phyloP scores from a whole-genome alignment of 2,888 invertebrate genomes.

The Anorthoa munda region DNA sequence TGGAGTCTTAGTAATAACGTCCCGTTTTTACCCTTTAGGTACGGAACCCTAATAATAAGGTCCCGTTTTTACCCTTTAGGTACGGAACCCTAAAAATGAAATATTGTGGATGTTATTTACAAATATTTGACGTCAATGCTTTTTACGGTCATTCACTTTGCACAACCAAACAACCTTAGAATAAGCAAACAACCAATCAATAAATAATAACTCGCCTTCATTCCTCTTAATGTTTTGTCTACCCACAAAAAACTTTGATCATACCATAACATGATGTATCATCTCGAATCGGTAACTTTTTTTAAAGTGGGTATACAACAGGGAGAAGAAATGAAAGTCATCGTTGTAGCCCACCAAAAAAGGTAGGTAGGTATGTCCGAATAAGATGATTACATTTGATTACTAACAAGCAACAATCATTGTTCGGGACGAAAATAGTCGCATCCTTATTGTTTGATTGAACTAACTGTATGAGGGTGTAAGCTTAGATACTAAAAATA shows the following conservation, averaged over 20 bases:
- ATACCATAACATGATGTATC: not conserved
- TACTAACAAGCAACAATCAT: slow-evolving; percentile 22
- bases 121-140: slow-evolving; percentile 5
- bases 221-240: slow-evolving; percentile 15
- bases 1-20: too few species aligned
- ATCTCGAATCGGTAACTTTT: not conserved
- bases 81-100: too few species aligned
- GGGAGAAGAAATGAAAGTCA: slow-evolving; percentile 21
- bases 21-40: too few species aligned
- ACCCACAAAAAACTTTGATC: slow-evolving; percentile 1
- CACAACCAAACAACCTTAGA: not conserved
- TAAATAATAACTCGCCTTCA: not conserved
- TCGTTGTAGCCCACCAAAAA: slow-evolving; percentile 23
- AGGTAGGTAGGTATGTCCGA: slow-evolving; percentile 4
- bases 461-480: not conserved
- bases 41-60: too few species aligned
- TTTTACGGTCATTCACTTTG: slow-evolving; percentile 12
- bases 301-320: not conserved
- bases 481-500: not conserved
- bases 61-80: too few species aligned
- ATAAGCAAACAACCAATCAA: not conserved
- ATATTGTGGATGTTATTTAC: not conserved
- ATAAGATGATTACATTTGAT: slow-evolving; percentile 47
- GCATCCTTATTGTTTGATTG: slow-evolving; percentile 18
- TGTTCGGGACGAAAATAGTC: slow-evolving; percentile 33